phyloP scores from a whole-genome alignment of 2,797 vertebrate species.

The Phalanger gymnotis region DNA sequence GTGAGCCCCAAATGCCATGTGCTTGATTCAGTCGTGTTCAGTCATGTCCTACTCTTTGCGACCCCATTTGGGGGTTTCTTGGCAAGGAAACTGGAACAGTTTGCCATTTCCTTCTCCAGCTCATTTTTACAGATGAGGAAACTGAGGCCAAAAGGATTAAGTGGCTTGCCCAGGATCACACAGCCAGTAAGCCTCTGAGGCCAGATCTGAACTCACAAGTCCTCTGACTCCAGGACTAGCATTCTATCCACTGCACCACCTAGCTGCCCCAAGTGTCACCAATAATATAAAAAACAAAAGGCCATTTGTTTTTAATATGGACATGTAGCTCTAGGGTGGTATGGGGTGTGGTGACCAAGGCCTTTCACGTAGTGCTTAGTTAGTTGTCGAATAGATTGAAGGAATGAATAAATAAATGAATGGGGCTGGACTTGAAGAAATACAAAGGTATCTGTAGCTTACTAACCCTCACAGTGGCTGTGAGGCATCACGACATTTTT shows the following conservation, averaged over 20 bases:
- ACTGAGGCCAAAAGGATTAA: not conserved
- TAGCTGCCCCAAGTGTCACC: not conserved
- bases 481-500: not conserved
- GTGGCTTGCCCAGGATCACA: not conserved
- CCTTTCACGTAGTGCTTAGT: not conserved
- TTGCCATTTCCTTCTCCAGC: not conserved
- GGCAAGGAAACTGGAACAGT: not conserved
- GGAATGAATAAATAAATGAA: not conserved
- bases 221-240: not conserved
- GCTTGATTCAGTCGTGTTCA: not conserved
- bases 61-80: not conserved
- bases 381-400: not conserved
- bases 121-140: not conserved
- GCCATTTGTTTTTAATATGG: not conserved
- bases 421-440: not conserved
- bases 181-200: not conserved
- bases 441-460: not conserved
- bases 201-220: not conserved
- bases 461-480: not conserved
- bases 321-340: not conserved
- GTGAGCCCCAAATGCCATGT: not conserved
- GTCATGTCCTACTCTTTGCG: not conserved
- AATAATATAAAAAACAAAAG: not conserved
- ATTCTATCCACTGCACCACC: not conserved
- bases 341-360: not conserved